Evolutionary conservation across 2,797 vertebrate genomes (phyloP).

Genomic region (Alcedo quadribrachys): DNA sequence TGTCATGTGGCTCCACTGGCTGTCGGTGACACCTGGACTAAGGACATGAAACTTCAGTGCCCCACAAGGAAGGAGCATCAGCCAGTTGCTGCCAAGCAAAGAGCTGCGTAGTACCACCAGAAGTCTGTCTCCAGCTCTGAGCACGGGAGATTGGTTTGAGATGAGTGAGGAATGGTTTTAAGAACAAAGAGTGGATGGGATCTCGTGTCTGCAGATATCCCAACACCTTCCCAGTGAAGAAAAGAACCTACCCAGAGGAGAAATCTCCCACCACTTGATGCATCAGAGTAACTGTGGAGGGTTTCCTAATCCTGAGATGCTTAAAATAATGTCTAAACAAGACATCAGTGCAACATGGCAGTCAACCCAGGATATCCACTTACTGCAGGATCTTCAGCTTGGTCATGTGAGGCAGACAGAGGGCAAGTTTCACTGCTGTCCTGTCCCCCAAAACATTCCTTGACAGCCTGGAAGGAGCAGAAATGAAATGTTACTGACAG

Average conservation of each 20-base stretch:
- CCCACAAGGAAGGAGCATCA: not conserved
- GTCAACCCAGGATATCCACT: conserved; percentile 33
- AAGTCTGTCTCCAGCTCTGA: not conserved
- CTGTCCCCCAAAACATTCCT: conserved; percentile 78
- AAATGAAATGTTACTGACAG: not conserved
- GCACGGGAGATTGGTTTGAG: not conserved
- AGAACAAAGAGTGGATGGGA: not conserved
- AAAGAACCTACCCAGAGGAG: not conserved
- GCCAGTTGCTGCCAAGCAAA: not conserved
- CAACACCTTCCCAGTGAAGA: not conserved
- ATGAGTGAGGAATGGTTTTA: not conserved
- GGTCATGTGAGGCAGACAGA: conserved; percentile 71
- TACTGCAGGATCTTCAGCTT: conserved; percentile 84
- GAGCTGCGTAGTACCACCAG: not conserved
- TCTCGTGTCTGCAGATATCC: not conserved
- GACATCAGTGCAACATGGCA: not conserved
- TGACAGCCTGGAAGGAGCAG: conserved; percentile 78
- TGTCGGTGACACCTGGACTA: too few species aligned
- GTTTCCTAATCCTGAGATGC: not conserved
- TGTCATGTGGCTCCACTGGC: not conserved
- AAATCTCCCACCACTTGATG: not conserved
- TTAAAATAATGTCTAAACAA: not conserved
- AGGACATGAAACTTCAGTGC: not conserved
- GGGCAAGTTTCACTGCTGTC: conserved; percentile 76
- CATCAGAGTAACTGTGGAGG: not conserved